Conservation (phyloP, 2,888 invertebrate species). For the Sesamia inferens region DNA sequence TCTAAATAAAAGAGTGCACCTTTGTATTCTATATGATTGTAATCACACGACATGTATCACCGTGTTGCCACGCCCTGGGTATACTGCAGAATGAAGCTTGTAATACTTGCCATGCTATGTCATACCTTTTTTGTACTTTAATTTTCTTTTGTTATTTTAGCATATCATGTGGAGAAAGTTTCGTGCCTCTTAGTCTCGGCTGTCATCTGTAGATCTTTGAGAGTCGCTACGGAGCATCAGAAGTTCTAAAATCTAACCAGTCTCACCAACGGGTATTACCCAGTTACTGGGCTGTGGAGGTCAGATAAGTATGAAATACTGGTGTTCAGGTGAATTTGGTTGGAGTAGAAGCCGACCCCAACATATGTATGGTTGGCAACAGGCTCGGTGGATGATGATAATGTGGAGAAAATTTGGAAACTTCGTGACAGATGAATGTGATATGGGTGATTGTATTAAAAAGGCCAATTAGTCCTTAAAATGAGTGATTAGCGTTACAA, state of each 20-base stretch:
- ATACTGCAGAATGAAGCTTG: conserved; percentile 23
- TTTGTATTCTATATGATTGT: conserved; percentile 76
- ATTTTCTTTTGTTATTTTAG: conserved; percentile 34
- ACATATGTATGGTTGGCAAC: too few relatives aligned
- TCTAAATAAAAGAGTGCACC: conserved; percentile 45
- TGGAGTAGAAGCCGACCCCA: too few relatives aligned
- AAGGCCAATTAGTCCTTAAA: conserved; percentile 1
- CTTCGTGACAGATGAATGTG: conserved; percentile 11
- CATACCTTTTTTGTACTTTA: conserved; percentile 34
- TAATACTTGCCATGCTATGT: conserved; percentile 27
- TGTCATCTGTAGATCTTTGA: too few relatives aligned
- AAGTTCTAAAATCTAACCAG: too few relatives aligned
- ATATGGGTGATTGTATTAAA: background rate
- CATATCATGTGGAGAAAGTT: conserved; percentile 13
- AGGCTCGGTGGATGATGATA: too few relatives aligned
- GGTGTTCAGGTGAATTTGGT: too few relatives aligned
- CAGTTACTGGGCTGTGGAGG: too few relatives aligned
- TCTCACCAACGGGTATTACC: too few relatives aligned
- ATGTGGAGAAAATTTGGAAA: background rate
- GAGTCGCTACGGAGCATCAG: too few relatives aligned
- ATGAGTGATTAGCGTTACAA: too few relatives aligned
- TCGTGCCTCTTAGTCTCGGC: too few relatives aligned
- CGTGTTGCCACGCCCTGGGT: conserved; percentile 49
- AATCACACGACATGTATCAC: conserved; percentile 66
- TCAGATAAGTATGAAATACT: too few relatives aligned